Conservation (phyloP, 2,113 vertebrate genomes). For the Apus apus region DNA sequence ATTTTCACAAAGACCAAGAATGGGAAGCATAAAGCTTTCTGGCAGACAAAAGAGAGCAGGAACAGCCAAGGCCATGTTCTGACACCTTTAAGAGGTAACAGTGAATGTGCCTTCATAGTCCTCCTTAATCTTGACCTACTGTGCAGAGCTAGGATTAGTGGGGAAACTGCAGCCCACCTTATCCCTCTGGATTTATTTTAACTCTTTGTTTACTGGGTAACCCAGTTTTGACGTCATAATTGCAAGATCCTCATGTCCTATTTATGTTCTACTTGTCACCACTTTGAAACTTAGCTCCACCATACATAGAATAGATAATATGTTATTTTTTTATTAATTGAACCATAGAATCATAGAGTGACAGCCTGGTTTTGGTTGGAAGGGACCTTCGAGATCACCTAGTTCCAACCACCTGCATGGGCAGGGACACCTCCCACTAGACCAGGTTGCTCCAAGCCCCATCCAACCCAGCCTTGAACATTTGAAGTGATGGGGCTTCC, state of each 20-base stretch:
- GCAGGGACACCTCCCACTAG: no score
- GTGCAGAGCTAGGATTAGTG: background rate
- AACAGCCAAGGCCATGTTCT: background rate
- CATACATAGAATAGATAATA: accelerated
- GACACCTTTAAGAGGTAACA: background rate
- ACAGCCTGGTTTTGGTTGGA: no score
- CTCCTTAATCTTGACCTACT: background rate
- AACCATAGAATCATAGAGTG: no score
- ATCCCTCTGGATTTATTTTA: background rate
- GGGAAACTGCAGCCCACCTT: background rate
- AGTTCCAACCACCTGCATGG: no score
- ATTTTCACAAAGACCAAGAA: background rate
- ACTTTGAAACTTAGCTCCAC: background rate
- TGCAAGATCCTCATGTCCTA: background rate
- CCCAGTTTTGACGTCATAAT: background rate
- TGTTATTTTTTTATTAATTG: background rate
- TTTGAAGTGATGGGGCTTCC: no score
- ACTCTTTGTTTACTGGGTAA: background rate
- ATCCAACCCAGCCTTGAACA: no score
- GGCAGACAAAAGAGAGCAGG: background rate
- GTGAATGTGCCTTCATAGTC: background rate
- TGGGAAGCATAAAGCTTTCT: background rate
- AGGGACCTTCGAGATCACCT: no score
- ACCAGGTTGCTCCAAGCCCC: no score
- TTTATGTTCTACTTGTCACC: background rate